phyloP scores from a whole-genome alignment of 1,140 invertebrate species.

The Drosophila rhopaloa region DNA sequence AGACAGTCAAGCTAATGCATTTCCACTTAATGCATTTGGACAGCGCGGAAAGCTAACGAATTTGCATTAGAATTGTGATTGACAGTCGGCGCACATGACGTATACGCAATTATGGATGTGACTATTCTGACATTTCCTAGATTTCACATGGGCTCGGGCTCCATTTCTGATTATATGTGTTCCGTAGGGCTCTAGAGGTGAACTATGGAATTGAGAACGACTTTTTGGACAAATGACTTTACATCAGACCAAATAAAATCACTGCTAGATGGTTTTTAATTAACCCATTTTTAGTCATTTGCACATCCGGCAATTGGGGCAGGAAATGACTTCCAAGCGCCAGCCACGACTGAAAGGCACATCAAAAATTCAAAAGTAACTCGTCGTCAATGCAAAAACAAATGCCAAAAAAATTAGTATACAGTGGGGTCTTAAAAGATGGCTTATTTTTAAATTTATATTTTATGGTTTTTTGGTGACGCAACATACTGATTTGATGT shows the following conservation, averaged over 20 bases:
- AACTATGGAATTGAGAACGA: constrained; percentile 1
- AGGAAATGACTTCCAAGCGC: constrained; percentile 62
- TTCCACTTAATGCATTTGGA: constrained; percentile 49
- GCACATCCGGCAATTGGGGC: constrained; percentile 69
- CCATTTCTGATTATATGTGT: constrained; percentile 5
- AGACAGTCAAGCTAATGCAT: constrained; percentile 33
- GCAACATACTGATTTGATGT: neutral
- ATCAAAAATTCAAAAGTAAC: constrained; percentile 31
- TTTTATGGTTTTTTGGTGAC: too few species aligned
- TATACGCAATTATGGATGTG: constrained; percentile 74
- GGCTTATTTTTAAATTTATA: neutral
- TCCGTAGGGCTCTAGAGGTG: constrained; percentile 15
- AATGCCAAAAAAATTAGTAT: constrained; percentile 1
- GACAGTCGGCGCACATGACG: constrained; percentile 73
- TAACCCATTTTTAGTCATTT: constrained; percentile 77
- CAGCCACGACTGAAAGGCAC: constrained; percentile 38
- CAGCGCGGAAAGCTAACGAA: constrained; percentile 49
- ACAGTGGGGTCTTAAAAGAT: constrained; percentile 1
- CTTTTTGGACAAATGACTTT: constrained; percentile 7
- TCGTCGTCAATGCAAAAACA: constrained; percentile 25
- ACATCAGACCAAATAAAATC: constrained; percentile 28
- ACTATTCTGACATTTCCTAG: constrained; percentile 68
- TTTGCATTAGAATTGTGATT: constrained; percentile 66
- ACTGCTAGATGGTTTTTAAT: constrained; percentile 55
- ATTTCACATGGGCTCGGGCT: constrained; percentile 1